Percentiles rank a stretch among this genome's conserved stretches.
Conservation (phyloP, 2,797 vertebrate species). For the Falco peregrinus region DNA sequence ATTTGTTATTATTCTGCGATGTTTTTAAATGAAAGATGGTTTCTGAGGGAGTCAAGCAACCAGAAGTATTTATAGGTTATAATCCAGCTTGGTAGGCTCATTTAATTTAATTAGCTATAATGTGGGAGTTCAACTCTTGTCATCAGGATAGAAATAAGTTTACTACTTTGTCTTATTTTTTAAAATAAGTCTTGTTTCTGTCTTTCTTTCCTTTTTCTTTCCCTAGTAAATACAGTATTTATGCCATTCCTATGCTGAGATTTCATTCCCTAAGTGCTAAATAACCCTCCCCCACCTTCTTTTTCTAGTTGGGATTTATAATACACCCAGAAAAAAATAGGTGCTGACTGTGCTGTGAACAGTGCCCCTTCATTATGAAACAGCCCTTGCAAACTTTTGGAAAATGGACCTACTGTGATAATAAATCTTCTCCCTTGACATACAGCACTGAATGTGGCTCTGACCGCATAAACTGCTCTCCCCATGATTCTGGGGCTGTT, state of each 20-base stretch:
- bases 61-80: slow-evolving; percentile 34
- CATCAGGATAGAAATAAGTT: not conserved
- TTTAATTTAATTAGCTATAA: slow-evolving; percentile 50
- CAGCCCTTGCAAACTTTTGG: slow-evolving; percentile 31
- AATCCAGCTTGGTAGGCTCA: not conserved
- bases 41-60: slow-evolving; percentile 36
- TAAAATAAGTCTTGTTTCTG: not conserved
- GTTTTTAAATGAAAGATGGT: slow-evolving; percentile 20
- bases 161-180: not conserved
- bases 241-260: not conserved
- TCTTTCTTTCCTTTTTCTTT: not conserved
- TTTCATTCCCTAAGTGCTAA: not conserved
- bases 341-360: slow-evolving; percentile 7
- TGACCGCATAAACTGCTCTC: slow-evolving; percentile 71
- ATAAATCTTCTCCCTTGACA: slow-evolving; percentile 69
- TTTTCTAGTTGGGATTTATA: not conserved
- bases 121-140: not conserved
- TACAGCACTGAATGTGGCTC: slow-evolving; percentile 38
- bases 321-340: slow-evolving; percentile 10
- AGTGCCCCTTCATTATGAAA: slow-evolving; percentile 42
- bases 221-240: not conserved
- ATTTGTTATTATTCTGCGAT: slow-evolving; percentile 9
- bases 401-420: slow-evolving; percentile 41
- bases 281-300: not conserved
- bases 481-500: slow-evolving; percentile 41